Base-by-base conservation (phyloP, 53 echinoderm and acorn worm species). In the Holothuria scabra region DNA sequence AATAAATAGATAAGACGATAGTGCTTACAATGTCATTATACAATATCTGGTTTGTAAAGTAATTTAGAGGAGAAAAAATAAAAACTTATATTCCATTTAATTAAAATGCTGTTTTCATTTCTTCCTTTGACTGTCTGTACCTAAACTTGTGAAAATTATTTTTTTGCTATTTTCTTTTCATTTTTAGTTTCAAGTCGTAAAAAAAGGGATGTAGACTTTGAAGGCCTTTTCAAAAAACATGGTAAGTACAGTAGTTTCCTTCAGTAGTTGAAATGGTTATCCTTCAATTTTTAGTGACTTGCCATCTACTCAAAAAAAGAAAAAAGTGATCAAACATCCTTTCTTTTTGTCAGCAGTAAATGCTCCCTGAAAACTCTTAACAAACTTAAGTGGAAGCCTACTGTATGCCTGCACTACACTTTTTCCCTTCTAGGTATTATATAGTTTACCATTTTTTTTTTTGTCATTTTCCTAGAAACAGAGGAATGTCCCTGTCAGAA, bases 401-500 rank as follows among this genome's bases (percentile, higher is more conserved):
- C n/a, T n/a, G n/a, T n/a, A n/a, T n/a, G n/a, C n/a, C n/a, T n/a
- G n/a, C n/a, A n/a, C n/a, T n/a, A n/a, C n/a, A n/a, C n/a, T n/a
- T n/a, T 52, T 52, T 52, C 18, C 18, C 38, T 41, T 13, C 20
- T 37, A 32, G 11, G 6, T 67, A 12, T 7, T 67, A 9, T 22
- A 31, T 69, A 11, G 13, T 19, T 1, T 41, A 18, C 28, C 5
- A 65, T 29, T 31, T 68, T 1, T 32, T 31, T 5, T 69, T 4
- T 20, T 32, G 34, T 69, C 31, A 18, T n/a, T 69, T 69, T 41
- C 21, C 18, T 69, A 34, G 34, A 22, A 13, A 69, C 69, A 34
- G 35, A 18, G 22, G 69, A 13, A 30, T 69, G 69, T 69, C 69
- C 69, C n/a, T 69, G 69, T 34, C 41, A 37, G 69, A 69, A 69